Evolutionary conservation across 2,797 vertebrate species (phyloP), one percentile per base, ranked within the genome.

Genomic region (Borostomias antarcticus): DNA sequence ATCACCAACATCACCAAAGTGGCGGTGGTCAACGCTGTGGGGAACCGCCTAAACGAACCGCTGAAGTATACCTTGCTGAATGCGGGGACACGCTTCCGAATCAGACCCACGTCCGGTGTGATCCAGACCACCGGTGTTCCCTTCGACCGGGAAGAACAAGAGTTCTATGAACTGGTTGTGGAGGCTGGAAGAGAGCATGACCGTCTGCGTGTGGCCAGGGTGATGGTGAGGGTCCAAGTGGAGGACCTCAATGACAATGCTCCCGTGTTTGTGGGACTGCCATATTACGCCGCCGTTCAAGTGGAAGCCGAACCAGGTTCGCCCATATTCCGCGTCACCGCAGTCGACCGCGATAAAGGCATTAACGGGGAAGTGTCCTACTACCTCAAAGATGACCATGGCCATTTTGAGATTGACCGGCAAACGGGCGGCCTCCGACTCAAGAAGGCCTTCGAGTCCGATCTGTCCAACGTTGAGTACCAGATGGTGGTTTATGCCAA

Each of bases 221-320:
- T 96, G 3, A 88, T 98, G 37, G 95, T 99, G 53, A 92, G 90
- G 76, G 93, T 99, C 61, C 94, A 93, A 67, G 89, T 99, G 7
- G 94, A 96, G 69, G 98, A 99, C 69, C 92, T 96, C 60, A 99
- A 99, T 10, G 98, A 99, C 82, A 99, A 99, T 0, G 70, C 92
- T 28, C 98, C 98, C 0, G 87, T 98, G 57, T 99, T 99, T 48
- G 88, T 99, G 30, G 96, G 96, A 48, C 95, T 99, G 72, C 98
- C 98, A 0, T 99, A 99, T 85, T 98, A 98, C 0, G 97, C 97
- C 64, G 95, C 96, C 25, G 96, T 99, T 60, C 96, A 98, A 83
- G 97, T 93, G 1, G 96, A 99, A 67, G 96, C 97, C 51, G 93
- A 96, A 54, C 95, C 94, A 0, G 95, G 94, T 57, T 94, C 95